Evolutionary conservation across 2,888 invertebrate species (phyloP).

Genomic region (Sesamia inferens): DNA sequence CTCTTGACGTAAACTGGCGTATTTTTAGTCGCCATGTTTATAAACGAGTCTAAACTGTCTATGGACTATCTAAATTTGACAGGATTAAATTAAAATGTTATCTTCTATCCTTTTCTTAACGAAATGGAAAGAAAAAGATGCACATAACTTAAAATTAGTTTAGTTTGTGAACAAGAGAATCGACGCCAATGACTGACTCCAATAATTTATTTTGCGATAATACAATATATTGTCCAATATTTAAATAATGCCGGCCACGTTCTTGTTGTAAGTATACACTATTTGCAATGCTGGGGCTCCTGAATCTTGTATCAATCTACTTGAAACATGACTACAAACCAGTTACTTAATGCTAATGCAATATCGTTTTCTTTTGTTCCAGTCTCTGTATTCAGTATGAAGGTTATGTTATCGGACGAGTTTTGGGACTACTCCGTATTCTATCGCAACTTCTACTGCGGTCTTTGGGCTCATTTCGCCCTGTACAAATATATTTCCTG

Average conservation of each 20-base stretch:
- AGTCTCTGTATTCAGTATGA: slow-evolving; percentile 92
- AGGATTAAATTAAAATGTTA: too few relatives aligned
- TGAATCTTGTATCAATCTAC: not conserved
- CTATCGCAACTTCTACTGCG: slow-evolving; percentile 92
- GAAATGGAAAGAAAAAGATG: too few relatives aligned
- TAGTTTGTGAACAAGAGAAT: too few relatives aligned
- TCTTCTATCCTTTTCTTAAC: too few relatives aligned
- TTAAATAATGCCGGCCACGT: not conserved
- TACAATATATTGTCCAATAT: too few relatives aligned
- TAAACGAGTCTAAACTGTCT: too few relatives aligned
- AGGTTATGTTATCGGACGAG: slow-evolving; percentile 92
- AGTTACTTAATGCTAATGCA: slow-evolving; percentile 1
- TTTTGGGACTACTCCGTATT: slow-evolving; percentile 89
- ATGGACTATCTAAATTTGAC: too few relatives aligned
- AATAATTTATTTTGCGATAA: not conserved
- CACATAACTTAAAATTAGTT: too few relatives aligned
- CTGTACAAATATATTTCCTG: slow-evolving; percentile 98
- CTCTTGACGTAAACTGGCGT: too few relatives aligned
- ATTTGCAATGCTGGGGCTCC: not conserved
- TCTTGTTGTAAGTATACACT: not conserved
- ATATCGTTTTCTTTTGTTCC: slow-evolving; percentile 64
- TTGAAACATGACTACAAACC: not conserved
- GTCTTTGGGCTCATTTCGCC: slow-evolving; percentile 95
- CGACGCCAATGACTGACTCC: too few relatives aligned
- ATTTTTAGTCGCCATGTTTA: too few relatives aligned